phyloP scores from a whole-genome alignment of 2,797 vertebrate species.

The Lacerta bilineata region DNA sequence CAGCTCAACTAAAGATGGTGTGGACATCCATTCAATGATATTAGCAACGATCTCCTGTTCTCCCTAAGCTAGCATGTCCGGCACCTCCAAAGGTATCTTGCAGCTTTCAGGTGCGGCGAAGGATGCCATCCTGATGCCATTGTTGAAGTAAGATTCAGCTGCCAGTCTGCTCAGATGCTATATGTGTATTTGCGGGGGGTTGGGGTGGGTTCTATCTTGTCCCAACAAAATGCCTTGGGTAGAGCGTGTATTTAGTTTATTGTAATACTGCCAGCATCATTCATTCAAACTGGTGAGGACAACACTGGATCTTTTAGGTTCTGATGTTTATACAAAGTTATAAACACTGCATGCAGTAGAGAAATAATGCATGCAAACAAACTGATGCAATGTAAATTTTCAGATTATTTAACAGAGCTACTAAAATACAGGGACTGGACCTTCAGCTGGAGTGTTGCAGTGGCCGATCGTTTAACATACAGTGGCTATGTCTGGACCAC shows the following conservation, averaged over 20 bases:
- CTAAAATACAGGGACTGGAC: neutral
- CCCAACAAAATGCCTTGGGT: neutral
- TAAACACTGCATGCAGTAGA: constrained; percentile 1
- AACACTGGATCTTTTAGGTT: constrained; percentile 7
- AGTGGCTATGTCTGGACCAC: no score
- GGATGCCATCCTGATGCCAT: neutral
- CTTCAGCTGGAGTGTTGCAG: neutral
- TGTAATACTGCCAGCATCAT: neutral
- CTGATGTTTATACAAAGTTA: neutral
- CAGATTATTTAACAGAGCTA: neutral
- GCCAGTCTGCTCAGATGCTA: neutral
- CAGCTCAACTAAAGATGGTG: no score
- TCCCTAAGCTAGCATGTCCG: no score
- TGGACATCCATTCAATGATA: no score
- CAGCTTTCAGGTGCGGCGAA: no score
- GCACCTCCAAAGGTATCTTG: no score
- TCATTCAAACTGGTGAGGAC: neutral
- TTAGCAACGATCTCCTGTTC: neutral
- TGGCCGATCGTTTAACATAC: neutral
- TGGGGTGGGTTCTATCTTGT: neutral
- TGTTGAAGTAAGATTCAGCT: neutral
- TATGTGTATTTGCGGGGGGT: neutral
- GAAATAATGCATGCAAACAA: neutral
- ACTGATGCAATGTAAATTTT: neutral
- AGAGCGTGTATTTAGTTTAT: neutral